phyloP scores from a whole-genome alignment of 2,113 vertebrate genomes.

The Actinemys pallida region DNA sequence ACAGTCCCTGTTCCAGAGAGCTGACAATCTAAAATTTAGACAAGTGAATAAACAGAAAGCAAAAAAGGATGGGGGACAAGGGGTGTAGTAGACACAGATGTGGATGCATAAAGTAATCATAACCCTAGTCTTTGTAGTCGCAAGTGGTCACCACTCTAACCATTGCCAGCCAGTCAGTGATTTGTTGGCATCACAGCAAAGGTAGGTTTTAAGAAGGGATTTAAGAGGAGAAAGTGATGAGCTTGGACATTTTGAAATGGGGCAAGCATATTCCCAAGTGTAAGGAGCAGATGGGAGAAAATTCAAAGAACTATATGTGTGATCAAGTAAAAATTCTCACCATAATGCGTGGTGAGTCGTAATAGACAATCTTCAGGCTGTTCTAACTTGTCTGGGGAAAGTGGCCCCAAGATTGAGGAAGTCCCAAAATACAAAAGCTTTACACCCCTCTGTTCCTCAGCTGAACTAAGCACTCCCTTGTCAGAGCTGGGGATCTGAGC shows the following conservation, averaged over 20 bases:
- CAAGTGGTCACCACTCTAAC: neutral
- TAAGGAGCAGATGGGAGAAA: neutral
- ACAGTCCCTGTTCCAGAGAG: neutral
- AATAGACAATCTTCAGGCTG: neutral
- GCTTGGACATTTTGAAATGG: neutral
- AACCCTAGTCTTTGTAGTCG: neutral
- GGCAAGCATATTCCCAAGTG: neutral
- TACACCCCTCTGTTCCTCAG: neutral
- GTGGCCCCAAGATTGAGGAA: neutral
- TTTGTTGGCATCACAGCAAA: neutral
- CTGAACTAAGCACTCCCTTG: neutral
- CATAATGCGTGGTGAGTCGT: too few relatives aligned
- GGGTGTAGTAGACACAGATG: neutral
- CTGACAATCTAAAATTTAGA: neutral
- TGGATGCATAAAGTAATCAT: neutral
- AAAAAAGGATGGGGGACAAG: neutral
- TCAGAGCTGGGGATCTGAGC: neutral
- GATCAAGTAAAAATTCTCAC: neutral
- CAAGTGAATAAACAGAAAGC: neutral
- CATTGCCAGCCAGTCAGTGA: neutral
- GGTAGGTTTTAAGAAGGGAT: neutral
- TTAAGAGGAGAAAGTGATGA: neutral
- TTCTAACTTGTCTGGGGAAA: neutral
- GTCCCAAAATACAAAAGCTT: neutral
- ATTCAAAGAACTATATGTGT: neutral